Base-by-base conservation (phyloP, 2,797 vertebrate species). In the Tenualosa ilisha region DNA sequence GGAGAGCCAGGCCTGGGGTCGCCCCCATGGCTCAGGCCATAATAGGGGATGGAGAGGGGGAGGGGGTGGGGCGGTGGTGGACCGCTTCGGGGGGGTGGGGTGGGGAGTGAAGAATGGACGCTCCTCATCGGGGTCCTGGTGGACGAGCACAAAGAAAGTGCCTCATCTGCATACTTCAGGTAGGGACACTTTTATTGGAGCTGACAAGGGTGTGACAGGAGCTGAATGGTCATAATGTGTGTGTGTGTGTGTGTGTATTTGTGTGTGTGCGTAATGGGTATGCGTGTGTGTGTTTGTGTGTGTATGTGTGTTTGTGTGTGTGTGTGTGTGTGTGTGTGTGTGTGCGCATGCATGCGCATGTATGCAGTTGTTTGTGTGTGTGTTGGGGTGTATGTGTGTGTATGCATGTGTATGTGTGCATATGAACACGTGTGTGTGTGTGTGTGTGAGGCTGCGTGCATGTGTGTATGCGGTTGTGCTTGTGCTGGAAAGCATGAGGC, bases 131-230 rank as follows among this genome's bases (percentile, higher is more conserved):
- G 90, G 92, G 93, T 92, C 89, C 91, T 86, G 87, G 89, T 84
- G 89, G 94, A 93, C 95, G 92, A 2, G 95, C 94, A 96, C 91
- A 96, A 97, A 96, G 97, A 97, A 94, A 79, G 17, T 95, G 92
- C 91, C 93, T 96, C 93, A 97, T 99, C 95, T 98, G 95, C 97
- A 98, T 98, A 97, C 95, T 98, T 98, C 98, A 99, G 98, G 98
- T 99, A 97, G 93, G 96, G 95, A 95, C 96, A 96, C 96, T 96
- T 96, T 97, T 97, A 99, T 98, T 96, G 95, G 95, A 98, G 95
- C 96, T 98, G 98, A 99, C 97, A 98, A 95, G 96, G 97, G 96
- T 95, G 95, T 97, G 97, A 98, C 96, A 96, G 96, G 40, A 79
- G 37, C 94, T 96, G 94, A 97, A 96, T 97, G 96, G 96, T 24